phyloP scores from a whole-genome alignment of 2,888 invertebrate genomes.

The Melangyna quadrimaculata region DNA sequence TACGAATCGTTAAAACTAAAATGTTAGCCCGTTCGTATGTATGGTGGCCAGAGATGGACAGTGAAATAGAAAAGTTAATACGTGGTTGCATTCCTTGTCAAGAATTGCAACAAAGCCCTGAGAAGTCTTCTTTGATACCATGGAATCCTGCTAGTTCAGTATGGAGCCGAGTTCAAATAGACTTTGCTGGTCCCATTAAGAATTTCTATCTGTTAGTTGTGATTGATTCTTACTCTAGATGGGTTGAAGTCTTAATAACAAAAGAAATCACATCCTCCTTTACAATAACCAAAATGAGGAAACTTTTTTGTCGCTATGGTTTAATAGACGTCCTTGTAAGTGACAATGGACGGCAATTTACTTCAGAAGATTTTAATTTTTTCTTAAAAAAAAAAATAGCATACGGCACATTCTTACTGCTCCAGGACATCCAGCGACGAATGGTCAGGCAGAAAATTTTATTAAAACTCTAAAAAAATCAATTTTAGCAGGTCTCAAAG shows the following conservation, averaged over 20 bases:
- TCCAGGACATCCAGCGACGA: too few relatives aligned
- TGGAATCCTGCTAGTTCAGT: constrained; percentile 42
- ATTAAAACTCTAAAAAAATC: constrained; percentile 72
- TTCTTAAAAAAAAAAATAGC: constrained; percentile 2
- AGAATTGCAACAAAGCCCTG: constrained; percentile 47
- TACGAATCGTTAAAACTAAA: constrained; percentile 66
- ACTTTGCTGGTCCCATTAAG: too few relatives aligned
- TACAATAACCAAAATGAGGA: constrained; percentile 40
- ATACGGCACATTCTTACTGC: constrained; percentile 41
- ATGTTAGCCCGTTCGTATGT: constrained; percentile 45
- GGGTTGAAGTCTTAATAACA: too few relatives aligned
- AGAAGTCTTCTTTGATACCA: constrained; percentile 54
- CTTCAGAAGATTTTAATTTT: constrained; percentile 21
- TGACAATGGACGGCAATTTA: too few relatives aligned
- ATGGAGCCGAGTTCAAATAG: constrained; percentile 60
- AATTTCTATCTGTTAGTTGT: too few relatives aligned
- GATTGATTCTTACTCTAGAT: too few relatives aligned
- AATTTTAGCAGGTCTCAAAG: constrained; percentile 32
- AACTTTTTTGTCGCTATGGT: constrained; percentile 56
- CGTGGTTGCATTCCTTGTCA: constrained; percentile 52
- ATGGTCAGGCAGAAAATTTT: too few relatives aligned
- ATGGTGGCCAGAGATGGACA: constrained; percentile 62
- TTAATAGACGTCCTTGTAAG: constrained; percentile 45
- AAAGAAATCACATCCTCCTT: constrained; percentile 56
- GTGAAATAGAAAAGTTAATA: constrained; percentile 49